Evolutionary conservation across 2,888 invertebrate genomes (phyloP), one percentile per base, ranked within the genome.

Genomic region (Rhogogaster chlorosoma): DNA sequence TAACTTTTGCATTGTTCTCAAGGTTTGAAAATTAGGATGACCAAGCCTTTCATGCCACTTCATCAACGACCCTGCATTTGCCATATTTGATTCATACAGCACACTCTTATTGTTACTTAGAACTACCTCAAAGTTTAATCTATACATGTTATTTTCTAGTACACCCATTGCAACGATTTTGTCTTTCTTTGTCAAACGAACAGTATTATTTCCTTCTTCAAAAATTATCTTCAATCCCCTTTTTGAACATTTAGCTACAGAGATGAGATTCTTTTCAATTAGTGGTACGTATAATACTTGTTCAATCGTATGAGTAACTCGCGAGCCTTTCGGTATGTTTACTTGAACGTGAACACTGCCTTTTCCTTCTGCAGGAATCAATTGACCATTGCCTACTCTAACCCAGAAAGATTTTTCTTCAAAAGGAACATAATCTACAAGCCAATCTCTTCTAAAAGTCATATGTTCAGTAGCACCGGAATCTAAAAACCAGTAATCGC

Each of bases 401-500:
- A 86, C 85, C 18, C 26, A 42, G n/a, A 57, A 67, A 7, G 1
- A 15, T 36, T 78, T 71, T 2, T 57, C 38, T n/a, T 42, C 9
- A 82, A 61, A 84, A 36, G 38, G 26, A 0, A 4, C 18, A 26
- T 78, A 85, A 67, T 85, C 84, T 53, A 1, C 70, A 15, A 86
- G 83, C 85, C 85, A 86, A 12, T 86, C 84, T 12, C 84, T 64
- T 15, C 18, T 42, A 36, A 84, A 84, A 5, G 57, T 78, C 86
- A 87, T 78, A 67, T 87, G 85, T 38, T 85, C 82, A n/a, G 86
- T 85, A 1, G 87, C 86, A 12, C 83, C 87, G 6, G 86, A 86
- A 42, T 87, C 86, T 12, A 85, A 75, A 29, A 57, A 86, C 86
- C 86, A 87, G 45, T 49, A 15, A 57, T 22, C 32, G 6, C 38